Evolutionary conservation across 2,888 invertebrate genomes (phyloP).

Genomic region (Andrena chrysosceles): DNA sequence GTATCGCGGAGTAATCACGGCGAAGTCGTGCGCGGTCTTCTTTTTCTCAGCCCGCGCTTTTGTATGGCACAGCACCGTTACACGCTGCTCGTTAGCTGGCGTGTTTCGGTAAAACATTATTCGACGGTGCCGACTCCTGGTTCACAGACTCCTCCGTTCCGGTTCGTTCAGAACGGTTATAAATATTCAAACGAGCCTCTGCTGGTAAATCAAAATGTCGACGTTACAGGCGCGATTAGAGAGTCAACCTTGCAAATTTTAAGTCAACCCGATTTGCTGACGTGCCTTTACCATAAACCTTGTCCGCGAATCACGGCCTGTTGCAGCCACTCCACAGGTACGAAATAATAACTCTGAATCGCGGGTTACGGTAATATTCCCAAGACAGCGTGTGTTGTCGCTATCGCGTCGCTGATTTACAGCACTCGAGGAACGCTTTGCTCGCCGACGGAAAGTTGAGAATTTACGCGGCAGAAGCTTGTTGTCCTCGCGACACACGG

Average conservation of each 20-base stretch:
- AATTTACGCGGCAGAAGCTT: constrained; percentile 5
- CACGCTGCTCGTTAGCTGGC: constrained; percentile 20
- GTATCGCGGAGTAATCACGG: constrained; percentile 30
- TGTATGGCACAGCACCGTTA: constrained; percentile 30
- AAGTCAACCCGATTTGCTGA: not conserved
- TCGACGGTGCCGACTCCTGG: not conserved
- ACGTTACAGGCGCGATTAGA: not conserved
- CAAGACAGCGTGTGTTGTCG: not conserved
- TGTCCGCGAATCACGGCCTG: not conserved
- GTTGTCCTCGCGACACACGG: constrained; percentile 24
- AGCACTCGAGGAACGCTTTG: constrained; percentile 13
- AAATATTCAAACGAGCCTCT: constrained; percentile 25
- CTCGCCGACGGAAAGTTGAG: constrained; percentile 33
- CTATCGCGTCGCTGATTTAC: constrained; percentile 19
- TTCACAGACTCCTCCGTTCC: constrained; percentile 34
- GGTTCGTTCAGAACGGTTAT: constrained; percentile 5
- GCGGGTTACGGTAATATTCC: not conserved
- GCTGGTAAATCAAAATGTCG: not conserved
- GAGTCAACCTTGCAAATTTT: not conserved
- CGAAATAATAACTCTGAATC: constrained; percentile 15
- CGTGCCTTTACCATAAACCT: not conserved
- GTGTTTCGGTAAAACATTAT: constrained; percentile 26
- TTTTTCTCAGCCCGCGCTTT: constrained; percentile 27
- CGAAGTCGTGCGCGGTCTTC: constrained; percentile 6
- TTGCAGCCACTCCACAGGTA: not conserved